phyloP scores from a whole-genome alignment of 2,113 vertebrate species.

The Ornithorhynchus anatinus region DNA sequence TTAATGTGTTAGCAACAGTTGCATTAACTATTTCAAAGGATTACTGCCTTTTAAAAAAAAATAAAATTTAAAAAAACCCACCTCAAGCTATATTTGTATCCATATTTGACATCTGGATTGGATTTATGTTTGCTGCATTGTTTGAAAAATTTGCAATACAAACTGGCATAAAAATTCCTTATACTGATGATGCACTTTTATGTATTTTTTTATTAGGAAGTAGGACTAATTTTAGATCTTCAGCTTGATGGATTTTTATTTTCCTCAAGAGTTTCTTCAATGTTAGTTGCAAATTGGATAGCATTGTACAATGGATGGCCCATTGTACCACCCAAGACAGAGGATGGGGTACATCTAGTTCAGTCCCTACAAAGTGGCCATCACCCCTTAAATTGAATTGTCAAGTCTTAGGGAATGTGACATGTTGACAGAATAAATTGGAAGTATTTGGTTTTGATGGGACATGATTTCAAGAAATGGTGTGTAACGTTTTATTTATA shows the following conservation, averaged over 20 bases:
- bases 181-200: conserved; percentile 72
- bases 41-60: conserved; percentile 63
- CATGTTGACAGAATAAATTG: conserved; percentile 43
- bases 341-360: conserved; percentile 41
- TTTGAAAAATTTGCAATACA: conserved; percentile 67
- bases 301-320: conserved; percentile 2
- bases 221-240: conserved; percentile 71
- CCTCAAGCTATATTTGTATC: conserved; percentile 50
- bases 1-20: conserved; percentile 70
- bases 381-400: conserved; percentile 48
- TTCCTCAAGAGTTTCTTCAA: conserved; percentile 63
- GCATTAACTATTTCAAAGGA: conserved; percentile 67
- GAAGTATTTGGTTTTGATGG: conserved; percentile 52
- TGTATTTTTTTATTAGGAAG: conserved; percentile 72
- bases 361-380: conserved; percentile 51
- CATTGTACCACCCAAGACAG: conserved; percentile 42
- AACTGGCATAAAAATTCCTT: conserved; percentile 69
- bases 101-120: conserved; percentile 64
- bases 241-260: conserved; percentile 62
- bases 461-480: conserved; percentile 53
- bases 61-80: conserved; percentile 4
- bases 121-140: conserved; percentile 66
- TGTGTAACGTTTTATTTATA: conserved; percentile 57
- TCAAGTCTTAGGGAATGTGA: conserved; percentile 38
- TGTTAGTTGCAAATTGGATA: conserved; percentile 51